Base-by-base conservation (phyloP, 2,888 invertebrate species). In the Leucophora obtusa region DNA sequence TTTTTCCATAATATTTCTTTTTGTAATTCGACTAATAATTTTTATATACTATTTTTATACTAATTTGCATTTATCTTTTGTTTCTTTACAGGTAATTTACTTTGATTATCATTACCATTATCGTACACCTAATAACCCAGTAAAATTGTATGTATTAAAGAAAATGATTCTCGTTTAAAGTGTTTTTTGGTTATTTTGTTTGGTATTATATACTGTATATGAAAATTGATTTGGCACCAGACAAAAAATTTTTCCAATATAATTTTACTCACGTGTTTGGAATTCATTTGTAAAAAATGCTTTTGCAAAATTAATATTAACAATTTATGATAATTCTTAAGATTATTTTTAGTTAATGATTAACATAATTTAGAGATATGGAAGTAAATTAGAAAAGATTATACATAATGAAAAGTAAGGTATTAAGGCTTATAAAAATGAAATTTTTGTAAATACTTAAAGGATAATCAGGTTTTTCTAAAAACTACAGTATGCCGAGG, bases 31-130 rank as follows among this genome's bases (percentile, higher is more conserved):
- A 35, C 5, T 11, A 17, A 35, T 35, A n/a, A 5, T 7, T 35
- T 58, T 5, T 28, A 3, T 6, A 28, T 7, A n/a, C 1, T 28
- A 28, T 28, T 28, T 28, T 28, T 28, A 28, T 28, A 28, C n/a
- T 14, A 24, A 54, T 54, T 21, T 54, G 24, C 21, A 14, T 21
- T 21, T 54, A 28, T 28, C 15, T 50, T 51, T 63, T 35, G 4
- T 63, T 28, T 63, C 50, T 17, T 35, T 63, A 10, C 51, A 63
- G 63, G 63, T 63, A 63, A 63, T 51, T 63, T 15, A 18, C 2
- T 51, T 33, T 35, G 2, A n/a, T 43, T 43, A 43, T 24, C 60
- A n/a, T 24, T 21, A 21, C 43, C n/a, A 60, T 15, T 28, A 50
- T n/a, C 28, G 15, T 50, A 15, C 11, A 51, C 33, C 33, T 14